Evolutionary conservation across 2,888 invertebrate species (phyloP).

Genomic region (Hyposoter dolosus): DNA sequence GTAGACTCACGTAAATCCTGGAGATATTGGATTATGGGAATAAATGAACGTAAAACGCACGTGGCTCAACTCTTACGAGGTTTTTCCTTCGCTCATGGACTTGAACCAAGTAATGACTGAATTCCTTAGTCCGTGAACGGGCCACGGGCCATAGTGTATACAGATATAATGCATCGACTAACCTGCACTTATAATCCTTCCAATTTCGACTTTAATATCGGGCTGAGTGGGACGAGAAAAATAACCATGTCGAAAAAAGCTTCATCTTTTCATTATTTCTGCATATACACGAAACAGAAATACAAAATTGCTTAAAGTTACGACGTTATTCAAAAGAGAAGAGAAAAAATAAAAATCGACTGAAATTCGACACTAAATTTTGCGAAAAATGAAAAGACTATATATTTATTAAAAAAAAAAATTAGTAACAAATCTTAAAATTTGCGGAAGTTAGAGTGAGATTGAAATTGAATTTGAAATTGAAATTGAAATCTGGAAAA

Average conservation of each 20-base stretch:
- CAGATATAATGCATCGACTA: background rate
- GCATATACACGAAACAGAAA: background rate
- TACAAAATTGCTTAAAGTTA: background rate
- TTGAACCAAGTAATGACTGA: slow-evolving; percentile 79
- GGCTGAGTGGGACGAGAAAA: background rate
- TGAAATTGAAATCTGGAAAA: no score
- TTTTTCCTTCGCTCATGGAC: slow-evolving; percentile 13
- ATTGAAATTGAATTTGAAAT: no score
- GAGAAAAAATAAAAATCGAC: background rate
- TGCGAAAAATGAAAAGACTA: background rate
- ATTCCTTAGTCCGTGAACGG: slow-evolving; percentile 72
- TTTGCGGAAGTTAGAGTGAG: no score
- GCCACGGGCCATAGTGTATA: slow-evolving; percentile 28
- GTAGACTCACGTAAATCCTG: slow-evolving; percentile 17
- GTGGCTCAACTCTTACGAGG: slow-evolving; percentile 24
- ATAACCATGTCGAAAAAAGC: slow-evolving; percentile 17
- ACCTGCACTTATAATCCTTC: slow-evolving; percentile 6
- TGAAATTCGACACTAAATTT: background rate
- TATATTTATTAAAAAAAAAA: background rate
- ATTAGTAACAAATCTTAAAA: no score
- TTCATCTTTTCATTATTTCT: background rate
- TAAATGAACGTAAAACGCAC: slow-evolving; percentile 32
- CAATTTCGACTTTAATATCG: slow-evolving; percentile 60
- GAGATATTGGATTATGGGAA: slow-evolving; percentile 35
- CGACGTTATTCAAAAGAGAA: background rate